Base-by-base conservation (phyloP, 2,113 vertebrate genomes). In the Bubalus kerabau region DNA sequence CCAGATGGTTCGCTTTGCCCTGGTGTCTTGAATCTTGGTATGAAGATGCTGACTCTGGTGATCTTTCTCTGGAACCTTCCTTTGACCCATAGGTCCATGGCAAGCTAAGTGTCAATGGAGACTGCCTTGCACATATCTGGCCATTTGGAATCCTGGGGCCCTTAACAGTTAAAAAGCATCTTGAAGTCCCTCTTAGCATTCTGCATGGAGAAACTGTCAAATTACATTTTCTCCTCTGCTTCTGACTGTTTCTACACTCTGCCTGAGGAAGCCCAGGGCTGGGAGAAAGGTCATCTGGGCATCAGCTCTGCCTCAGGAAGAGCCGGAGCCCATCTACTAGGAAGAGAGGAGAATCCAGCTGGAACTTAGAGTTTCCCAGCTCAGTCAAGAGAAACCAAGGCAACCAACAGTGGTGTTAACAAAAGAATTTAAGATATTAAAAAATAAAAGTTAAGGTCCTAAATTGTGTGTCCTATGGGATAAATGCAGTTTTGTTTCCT, bases 1-100 rank as follows among this genome's bases (percentile, higher is more conserved):
- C 36, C 97, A 98, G 97, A 92, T 97, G 97, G 95, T 87, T 97
- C 60, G 71, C 90, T 97, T 94, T 93, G 94, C 74, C 78, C 93
- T 17, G 30, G 14, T 80, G 50, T 92, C 96, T 93, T 83, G 26
- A 91, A 83, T 95, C 94, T 94, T 97, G 62, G 97, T 92, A 90
- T 46, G 90, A 96, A 97, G 90, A 46, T 60, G 93, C 95, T 97
- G 98, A 97, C 82, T 98, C 83, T 19, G 64, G 89, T 74, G 14
- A 32, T 95, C 52, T 94, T 32, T 60, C 71, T 16, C 3, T 11
- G 86, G 59, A 95, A 97, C 11, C 46, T 6, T 52, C 93, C 50
- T 95, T 87, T 64, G 83, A 96, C 86, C 84, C 96, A 12, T 12
- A 98, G 97, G 87, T 67, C 67, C 71, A 50, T 0, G 0, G 93